phyloP scores from a whole-genome alignment of 2,113 vertebrate genomes.

The Astatotilapia flaviijosephi region DNA sequence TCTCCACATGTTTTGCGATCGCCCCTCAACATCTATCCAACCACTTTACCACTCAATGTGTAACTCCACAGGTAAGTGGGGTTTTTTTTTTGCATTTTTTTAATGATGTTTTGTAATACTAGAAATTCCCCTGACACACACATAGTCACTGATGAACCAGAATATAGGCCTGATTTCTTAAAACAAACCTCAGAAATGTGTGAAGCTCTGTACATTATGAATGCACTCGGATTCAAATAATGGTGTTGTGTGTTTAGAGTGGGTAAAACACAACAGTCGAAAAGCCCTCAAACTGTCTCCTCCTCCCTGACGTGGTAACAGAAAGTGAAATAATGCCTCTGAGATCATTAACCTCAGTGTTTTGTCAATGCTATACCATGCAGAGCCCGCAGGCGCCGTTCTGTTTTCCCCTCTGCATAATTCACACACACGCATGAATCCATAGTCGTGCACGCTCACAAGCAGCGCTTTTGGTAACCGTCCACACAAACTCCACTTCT shows the following conservation, averaged over 20 bases:
- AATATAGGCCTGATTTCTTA: background rate
- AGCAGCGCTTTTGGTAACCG: background rate
- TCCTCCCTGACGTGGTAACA: constrained; percentile 4
- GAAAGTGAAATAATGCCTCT: background rate
- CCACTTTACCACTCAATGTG: background rate
- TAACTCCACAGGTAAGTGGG: constrained; percentile 52
- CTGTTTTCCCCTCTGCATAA: constrained; percentile 1
- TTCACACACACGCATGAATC: background rate
- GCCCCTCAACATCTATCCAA: background rate
- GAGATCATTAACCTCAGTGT: constrained; percentile 34
- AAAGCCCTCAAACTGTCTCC: background rate
- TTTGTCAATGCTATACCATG: constrained; percentile 29
- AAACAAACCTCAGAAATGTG: background rate
- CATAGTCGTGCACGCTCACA: background rate
- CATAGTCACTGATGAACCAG: background rate
- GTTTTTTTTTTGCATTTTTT: background rate
- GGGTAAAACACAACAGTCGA: background rate
- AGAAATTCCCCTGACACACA: background rate
- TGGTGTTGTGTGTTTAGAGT: background rate
- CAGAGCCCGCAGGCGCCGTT: constrained; percentile 28
- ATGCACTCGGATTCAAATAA: background rate
- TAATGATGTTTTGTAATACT: background rate
- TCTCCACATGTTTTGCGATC: constrained; percentile 19
- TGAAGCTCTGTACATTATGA: background rate
- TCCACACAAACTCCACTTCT: background rate